Evolutionary conservation across 2,797 vertebrate species (phyloP).

Genomic region (Acanthopagrus latus): DNA sequence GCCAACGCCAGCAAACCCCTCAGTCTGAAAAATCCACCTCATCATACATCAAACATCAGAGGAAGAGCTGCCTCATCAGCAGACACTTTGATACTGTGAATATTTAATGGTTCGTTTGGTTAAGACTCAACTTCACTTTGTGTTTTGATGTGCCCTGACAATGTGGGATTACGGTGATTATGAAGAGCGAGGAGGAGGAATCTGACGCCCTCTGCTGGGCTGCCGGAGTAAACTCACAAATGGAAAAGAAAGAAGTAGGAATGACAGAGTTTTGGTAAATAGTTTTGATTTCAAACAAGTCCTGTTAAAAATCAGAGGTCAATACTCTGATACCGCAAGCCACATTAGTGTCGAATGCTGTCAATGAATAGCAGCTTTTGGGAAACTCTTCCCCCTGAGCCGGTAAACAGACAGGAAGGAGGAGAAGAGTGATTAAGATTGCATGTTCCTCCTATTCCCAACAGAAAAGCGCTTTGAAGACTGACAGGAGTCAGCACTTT

Average conservation of each 20-base stretch:
- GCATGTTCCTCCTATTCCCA: conserved; percentile 45
- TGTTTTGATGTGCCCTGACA: conserved; percentile 48
- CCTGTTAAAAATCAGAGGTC: background rate
- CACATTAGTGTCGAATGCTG: background rate
- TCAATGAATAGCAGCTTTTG: background rate
- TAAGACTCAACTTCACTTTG: conserved; percentile 34
- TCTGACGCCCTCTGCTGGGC: conserved; percentile 72
- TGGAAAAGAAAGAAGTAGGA: background rate
- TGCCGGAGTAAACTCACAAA: conserved; percentile 18
- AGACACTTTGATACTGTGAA: conserved; percentile 45
- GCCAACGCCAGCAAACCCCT: conserved; percentile 19
- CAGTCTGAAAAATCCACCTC: conserved; percentile 32
- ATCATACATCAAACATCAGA: conserved; percentile 53
- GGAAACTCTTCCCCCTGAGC: background rate
- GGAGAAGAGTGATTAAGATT: conserved; percentile 36
- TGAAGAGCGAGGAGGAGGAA: background rate
- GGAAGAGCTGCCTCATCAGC: conserved; percentile 54
- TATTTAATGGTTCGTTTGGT: conserved; percentile 62
- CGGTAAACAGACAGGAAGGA: conserved; percentile 19
- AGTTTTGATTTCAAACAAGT: too few relatives aligned
- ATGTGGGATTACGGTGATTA: background rate
- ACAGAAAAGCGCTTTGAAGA: conserved; percentile 28
- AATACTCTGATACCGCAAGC: background rate
- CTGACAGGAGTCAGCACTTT: conserved; percentile 34
- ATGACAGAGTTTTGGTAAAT: background rate